These are phyloP conservation scores for Hylaeus volcanicus DNA, from an alignment of 1,140 invertebrate species.

Conservation along the genomic window DNA sequence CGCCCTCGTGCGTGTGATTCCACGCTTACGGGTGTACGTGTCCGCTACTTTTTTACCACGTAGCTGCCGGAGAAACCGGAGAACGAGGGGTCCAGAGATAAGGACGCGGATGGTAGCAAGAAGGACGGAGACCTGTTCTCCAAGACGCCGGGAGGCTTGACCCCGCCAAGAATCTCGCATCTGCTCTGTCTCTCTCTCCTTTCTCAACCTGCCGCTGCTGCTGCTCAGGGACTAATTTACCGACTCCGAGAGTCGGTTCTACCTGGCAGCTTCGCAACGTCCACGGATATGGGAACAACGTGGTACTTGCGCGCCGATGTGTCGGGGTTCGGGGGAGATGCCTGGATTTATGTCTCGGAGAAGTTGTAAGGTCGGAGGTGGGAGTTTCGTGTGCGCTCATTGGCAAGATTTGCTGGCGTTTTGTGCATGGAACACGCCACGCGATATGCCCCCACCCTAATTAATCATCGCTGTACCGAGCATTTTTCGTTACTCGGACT, in stretches of 20 bases:
- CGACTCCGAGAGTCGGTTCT: conserved; percentile 57
- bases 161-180: conserved; percentile 73
- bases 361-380: conserved; percentile 40
- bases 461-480: neutral
- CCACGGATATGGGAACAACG: conserved; percentile 37
- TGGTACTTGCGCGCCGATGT: conserved; percentile 20
- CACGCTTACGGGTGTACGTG: conserved; percentile 39
- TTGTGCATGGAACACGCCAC: neutral
- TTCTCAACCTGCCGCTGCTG: conserved; percentile 23
- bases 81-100: conserved; percentile 26
- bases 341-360: conserved; percentile 29
- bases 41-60: conserved; percentile 57
- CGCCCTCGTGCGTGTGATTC: conserved; percentile 39
- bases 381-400: neutral
- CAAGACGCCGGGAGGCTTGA: conserved; percentile 67
- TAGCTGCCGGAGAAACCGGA: conserved; percentile 37
- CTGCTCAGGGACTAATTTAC: conserved; percentile 64
- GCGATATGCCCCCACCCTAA: too few species aligned
- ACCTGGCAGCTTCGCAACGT: conserved; percentile 47
- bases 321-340: neutral
- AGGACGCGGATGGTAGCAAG: neutral
- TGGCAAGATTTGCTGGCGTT: conserved; percentile 9
- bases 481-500: too few species aligned
- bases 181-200: conserved; percentile 62
- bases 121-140: conserved; percentile 45